Evolutionary conservation across 2,888 invertebrate species (phyloP).

Genomic region (Troides helena): DNA sequence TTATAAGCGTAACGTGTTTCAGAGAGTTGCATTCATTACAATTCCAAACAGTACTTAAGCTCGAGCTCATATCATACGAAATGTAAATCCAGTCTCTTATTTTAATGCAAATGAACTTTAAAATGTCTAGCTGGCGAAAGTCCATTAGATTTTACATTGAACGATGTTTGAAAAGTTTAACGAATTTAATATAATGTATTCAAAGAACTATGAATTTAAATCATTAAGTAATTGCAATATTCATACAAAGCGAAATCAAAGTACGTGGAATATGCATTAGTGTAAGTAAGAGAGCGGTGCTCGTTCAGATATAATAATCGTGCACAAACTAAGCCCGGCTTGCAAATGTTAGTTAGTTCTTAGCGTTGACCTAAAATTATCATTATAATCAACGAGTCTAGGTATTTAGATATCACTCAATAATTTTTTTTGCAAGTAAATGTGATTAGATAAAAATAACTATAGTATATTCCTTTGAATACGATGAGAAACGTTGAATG

Average conservation of each 20-base stretch:
- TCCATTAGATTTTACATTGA: slow-evolving; percentile 28
- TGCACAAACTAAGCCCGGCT: background rate
- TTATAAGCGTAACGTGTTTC: background rate
- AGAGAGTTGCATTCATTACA: slow-evolving; percentile 14
- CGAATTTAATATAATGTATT: slow-evolving; percentile 27
- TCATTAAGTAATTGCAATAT: slow-evolving; percentile 25
- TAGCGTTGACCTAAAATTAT: no score
- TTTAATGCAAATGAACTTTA: slow-evolving; percentile 29
- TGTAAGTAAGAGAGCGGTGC: slow-evolving; percentile 18
- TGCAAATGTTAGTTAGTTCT: no score
- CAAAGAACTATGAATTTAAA: slow-evolving; percentile 26
- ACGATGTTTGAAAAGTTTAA: slow-evolving; percentile 26
- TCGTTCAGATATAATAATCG: slow-evolving; percentile 6
- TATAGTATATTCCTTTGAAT: no score
- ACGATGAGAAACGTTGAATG: no score
- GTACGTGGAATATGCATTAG: slow-evolving; percentile 28
- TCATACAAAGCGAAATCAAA: slow-evolving; percentile 29
- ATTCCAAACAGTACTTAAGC: slow-evolving; percentile 14
- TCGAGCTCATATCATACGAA: slow-evolving; percentile 7
- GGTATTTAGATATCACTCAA: no score
- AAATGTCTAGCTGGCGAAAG: slow-evolving; percentile 22
- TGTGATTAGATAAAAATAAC: no score
- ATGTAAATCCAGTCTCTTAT: slow-evolving; percentile 24
- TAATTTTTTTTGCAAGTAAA: no score
- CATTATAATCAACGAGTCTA: no score